These are phyloP conservation scores for Xestoiulus laeticollis DNA, from an alignment of 2,888 invertebrate genomes.

Conservation along the genomic window DNA sequence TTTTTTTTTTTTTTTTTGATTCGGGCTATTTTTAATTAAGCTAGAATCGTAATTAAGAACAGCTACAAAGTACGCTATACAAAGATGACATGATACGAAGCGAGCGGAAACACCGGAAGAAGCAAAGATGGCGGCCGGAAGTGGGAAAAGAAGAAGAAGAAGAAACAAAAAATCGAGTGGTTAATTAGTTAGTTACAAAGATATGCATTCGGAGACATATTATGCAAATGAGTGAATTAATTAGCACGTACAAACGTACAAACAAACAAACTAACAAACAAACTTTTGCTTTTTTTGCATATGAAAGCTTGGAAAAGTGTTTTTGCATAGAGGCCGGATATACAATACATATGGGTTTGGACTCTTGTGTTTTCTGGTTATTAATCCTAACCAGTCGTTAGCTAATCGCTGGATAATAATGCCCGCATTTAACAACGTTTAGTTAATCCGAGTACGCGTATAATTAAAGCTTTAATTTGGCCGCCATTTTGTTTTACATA, in stretches of 20 bases:
- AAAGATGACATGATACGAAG: neutral
- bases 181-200: neutral
- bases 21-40: neutral
- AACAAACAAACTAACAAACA: neutral
- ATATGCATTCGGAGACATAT: neutral
- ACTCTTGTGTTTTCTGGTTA: too few relatives aligned
- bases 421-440: too few relatives aligned
- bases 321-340: neutral
- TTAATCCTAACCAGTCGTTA: too few relatives aligned
- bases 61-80: neutral
- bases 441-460: too few relatives aligned
- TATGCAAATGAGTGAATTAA: neutral
- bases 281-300: neutral
- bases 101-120: neutral
- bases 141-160: neutral
- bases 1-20: too few relatives aligned
- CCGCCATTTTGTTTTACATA: too few relatives aligned
- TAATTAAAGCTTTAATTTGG: too few relatives aligned
- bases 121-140: neutral
- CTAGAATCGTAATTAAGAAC: conserved; percentile 1
- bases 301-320: conserved; percentile 9
- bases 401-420: too few relatives aligned
- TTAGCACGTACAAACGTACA: too few relatives aligned
- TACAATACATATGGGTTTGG: too few relatives aligned
- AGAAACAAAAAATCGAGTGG: neutral